phyloP scores from a whole-genome alignment of 2,113 vertebrate species.

The Cyanoramphus novaezelandiae region DNA sequence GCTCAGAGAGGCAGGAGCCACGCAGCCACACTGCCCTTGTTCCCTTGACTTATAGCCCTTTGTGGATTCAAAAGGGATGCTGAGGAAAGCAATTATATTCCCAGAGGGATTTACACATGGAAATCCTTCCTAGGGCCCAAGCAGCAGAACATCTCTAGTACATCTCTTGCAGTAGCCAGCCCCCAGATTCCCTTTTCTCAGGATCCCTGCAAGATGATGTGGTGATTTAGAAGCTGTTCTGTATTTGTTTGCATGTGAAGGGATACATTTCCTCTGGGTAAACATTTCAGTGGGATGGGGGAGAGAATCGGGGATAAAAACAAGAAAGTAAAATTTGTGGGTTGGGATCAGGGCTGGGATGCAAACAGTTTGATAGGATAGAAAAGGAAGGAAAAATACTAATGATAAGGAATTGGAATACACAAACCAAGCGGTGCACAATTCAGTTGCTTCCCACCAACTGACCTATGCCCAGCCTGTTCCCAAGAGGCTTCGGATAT shows the following conservation, averaged over 20 bases:
- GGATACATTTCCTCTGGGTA: not conserved
- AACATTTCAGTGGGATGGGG: not conserved
- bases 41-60: not conserved
- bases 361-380: not conserved
- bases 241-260: not conserved
- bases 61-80: not conserved
- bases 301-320: not conserved
- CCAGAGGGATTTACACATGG: not conserved
- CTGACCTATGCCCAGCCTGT: not conserved
- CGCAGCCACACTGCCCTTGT: not conserved
- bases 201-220: not conserved
- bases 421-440: not conserved
- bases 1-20: not conserved
- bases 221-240: not conserved
- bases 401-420: not conserved
- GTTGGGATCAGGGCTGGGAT: not conserved
- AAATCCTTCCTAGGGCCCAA: not conserved
- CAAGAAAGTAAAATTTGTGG: not conserved
- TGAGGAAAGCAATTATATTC: not conserved
- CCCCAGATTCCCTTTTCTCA: not conserved
- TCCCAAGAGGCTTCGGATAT: not conserved
- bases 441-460: not conserved
- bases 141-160: not conserved
- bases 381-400: not conserved
- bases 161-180: not conserved